phyloP scores from a whole-genome alignment of 92 coral and sea anemone genomes.

The Phenganax subtilis region DNA sequence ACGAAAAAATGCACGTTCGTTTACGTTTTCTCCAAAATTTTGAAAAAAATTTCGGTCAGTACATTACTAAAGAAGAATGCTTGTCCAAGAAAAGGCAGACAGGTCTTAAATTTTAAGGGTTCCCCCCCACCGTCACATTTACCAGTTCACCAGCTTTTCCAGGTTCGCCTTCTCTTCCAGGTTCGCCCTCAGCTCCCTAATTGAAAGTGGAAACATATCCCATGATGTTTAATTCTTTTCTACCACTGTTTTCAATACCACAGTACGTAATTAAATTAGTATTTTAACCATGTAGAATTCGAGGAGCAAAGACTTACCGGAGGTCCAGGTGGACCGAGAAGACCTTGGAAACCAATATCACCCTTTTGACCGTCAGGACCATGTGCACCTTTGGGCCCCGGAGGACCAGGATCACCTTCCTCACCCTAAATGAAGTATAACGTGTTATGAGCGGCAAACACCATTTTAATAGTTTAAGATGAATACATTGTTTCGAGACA shows the following conservation, averaged over 20 bases:
- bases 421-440: background rate
- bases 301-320: background rate
- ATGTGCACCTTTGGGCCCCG: conserved; percentile 10
- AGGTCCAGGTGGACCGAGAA: conserved; percentile 1
- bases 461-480: too few species aligned
- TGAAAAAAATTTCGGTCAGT: too few species aligned
- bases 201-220: too few species aligned
- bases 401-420: conserved; percentile 12
- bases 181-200: conserved; percentile 10
- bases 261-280: background rate
- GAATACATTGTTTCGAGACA: too few species aligned
- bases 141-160: conserved; percentile 9
- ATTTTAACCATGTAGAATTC: background rate
- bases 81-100: too few species aligned
- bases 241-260: too few species aligned
- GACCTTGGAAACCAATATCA: conserved; percentile 36
- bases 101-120: too few species aligned
- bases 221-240: too few species aligned
- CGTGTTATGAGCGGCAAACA: background rate
- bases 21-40: too few species aligned
- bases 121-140: background rate
- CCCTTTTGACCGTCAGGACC: conserved; percentile 17
- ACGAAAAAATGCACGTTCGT: too few species aligned
- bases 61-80: too few species aligned
- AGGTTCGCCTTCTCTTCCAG: conserved; percentile 16